These are phyloP conservation scores for Drosophila meridiana DNA, from an alignment of 2,888 invertebrate genomes.

Conservation along the genomic window DNA sequence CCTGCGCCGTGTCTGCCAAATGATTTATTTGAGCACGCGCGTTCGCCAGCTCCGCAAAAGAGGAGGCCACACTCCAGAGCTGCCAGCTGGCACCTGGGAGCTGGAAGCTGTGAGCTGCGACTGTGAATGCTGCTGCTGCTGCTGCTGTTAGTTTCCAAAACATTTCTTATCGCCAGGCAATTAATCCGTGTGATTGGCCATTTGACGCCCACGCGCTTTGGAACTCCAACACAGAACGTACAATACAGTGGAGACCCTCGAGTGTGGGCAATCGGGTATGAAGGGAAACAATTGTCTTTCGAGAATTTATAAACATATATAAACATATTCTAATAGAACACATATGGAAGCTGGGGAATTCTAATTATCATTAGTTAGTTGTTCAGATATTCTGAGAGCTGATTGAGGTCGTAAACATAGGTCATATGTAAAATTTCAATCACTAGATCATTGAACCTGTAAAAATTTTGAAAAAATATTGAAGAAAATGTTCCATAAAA, in stretches of 20 bases:
- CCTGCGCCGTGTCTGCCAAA: constrained; percentile 66
- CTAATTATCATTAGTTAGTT: too few species aligned
- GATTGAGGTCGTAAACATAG: too few species aligned
- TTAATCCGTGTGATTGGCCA: constrained; percentile 75
- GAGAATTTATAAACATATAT: too few species aligned
- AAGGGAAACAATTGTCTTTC: neutral
- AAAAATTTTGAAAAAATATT: too few species aligned
- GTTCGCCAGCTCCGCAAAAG: constrained; percentile 38
- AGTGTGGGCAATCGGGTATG: neutral
- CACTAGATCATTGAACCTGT: too few species aligned
- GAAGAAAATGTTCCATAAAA: too few species aligned
- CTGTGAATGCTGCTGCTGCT: constrained; percentile 20
- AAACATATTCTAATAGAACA: too few species aligned
- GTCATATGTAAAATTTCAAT: too few species aligned
- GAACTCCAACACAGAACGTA: constrained; percentile 7
- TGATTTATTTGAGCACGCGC: constrained; percentile 85
- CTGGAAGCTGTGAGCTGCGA: constrained; percentile 9
- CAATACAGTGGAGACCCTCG: neutral
- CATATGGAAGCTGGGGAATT: too few species aligned
- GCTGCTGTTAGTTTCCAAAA: constrained; percentile 37
- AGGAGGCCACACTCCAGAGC: constrained; percentile 47
- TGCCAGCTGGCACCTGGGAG: constrained; percentile 7
- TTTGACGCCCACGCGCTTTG: constrained; percentile 65
- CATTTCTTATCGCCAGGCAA: constrained; percentile 63
- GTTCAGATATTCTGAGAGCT: too few species aligned